Evolutionary conservation across 2,888 invertebrate genomes (phyloP).

Genomic region (Tachina grossa): DNA sequence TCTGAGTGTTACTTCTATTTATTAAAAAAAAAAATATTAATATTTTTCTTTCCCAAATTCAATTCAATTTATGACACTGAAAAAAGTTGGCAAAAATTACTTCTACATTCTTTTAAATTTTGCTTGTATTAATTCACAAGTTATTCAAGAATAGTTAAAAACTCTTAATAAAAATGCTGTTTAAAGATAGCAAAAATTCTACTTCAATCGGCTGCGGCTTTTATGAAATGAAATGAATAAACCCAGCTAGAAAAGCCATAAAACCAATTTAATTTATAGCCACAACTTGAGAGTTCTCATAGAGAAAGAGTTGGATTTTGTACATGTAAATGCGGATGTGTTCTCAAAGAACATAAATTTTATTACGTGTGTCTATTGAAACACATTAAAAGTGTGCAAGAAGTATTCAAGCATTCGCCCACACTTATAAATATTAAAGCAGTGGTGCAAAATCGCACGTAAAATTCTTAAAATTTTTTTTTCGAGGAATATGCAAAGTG

Average conservation of each 20-base stretch:
- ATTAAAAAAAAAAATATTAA: too few species aligned
- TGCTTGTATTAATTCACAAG: neutral
- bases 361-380: conserved; percentile 66
- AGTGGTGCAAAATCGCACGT: neutral
- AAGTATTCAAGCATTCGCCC: conserved; percentile 53
- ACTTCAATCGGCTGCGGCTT: conserved; percentile 51
- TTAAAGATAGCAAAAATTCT: neutral
- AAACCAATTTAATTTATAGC: conserved; percentile 63
- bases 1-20: too few species aligned
- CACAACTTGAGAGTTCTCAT: conserved; percentile 15
- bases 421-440: conserved; percentile 40
- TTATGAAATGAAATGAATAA: conserved; percentile 27
- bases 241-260: conserved; percentile 4
- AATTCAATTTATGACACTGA: too few species aligned
- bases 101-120: neutral
- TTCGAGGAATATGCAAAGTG: conserved; percentile 26
- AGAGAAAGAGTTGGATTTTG: conserved; percentile 30
- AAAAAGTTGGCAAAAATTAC: neutral
- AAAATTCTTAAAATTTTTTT: conserved; percentile 17
- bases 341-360: conserved; percentile 54
- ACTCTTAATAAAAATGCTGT: conserved; percentile 6
- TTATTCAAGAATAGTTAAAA: neutral
- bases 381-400: conserved; percentile 45
- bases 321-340: neutral
- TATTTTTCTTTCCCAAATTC: too few species aligned